These are phyloP conservation scores for Chroicocephalus ridibundus DNA, from an alignment of 2,113 vertebrate species.

Conservation along the genomic window DNA sequence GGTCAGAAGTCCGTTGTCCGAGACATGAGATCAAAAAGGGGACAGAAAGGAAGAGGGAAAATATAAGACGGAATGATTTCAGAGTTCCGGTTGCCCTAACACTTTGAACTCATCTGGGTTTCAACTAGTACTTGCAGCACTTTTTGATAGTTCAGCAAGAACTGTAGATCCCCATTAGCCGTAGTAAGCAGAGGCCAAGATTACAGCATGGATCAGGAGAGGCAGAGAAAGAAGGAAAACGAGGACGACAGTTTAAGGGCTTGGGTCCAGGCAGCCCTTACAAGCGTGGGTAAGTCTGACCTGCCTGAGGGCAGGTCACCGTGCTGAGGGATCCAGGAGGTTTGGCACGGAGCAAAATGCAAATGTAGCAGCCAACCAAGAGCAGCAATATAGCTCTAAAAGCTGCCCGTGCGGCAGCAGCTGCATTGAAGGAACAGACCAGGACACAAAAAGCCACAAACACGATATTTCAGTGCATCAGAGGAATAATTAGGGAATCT, in stretches of 20 bases:
- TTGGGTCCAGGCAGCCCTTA: neutral
- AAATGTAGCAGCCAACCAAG: neutral
- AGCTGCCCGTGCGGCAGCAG: neutral
- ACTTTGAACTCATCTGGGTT: neutral
- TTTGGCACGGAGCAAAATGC: neutral
- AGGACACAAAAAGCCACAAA: neutral
- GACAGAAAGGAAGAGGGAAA: neutral
- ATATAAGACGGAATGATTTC: neutral
- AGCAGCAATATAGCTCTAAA: neutral
- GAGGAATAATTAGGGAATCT: neutral
- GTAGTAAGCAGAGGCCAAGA: neutral
- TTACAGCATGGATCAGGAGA: neutral
- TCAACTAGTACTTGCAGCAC: neutral
- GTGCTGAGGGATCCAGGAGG: neutral
- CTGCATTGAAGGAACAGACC: neutral
- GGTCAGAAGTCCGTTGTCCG: neutral
- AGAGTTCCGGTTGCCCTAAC: neutral
- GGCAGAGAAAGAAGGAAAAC: neutral
- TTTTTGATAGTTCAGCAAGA: slow-evolving; percentile 29
- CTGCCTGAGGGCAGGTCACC: neutral
- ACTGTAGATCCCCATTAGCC: neutral
- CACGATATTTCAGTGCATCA: neutral
- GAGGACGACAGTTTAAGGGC: neutral
- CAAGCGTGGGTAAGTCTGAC: neutral
- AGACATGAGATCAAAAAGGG: neutral